These are phyloP conservation scores for Thunnus thynnus DNA, from an alignment of 2,113 vertebrate species.

Conservation along the genomic window DNA sequence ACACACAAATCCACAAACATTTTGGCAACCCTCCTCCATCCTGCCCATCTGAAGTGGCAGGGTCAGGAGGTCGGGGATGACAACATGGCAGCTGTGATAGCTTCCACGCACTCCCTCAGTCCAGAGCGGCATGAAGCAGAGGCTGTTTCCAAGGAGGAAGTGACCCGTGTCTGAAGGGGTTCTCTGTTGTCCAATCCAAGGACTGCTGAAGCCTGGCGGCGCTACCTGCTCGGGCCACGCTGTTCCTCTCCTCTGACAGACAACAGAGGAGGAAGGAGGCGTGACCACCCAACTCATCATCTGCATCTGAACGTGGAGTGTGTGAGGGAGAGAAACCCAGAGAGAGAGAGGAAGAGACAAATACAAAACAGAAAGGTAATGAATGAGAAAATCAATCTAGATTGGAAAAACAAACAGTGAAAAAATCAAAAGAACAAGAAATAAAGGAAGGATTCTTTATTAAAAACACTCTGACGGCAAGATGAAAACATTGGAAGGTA, in stretches of 20 bases:
- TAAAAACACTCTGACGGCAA: background rate
- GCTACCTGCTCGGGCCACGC: slow-evolving; percentile 62
- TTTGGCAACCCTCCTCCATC: slow-evolving; percentile 46
- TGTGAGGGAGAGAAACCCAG: slow-evolving; percentile 1
- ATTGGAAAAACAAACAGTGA: background rate
- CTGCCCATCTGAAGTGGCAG: slow-evolving; percentile 66
- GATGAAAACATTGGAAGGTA: background rate
- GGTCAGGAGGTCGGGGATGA: slow-evolving; percentile 72
- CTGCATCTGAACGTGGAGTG: slow-evolving; percentile 28
- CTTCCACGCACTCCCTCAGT: slow-evolving; percentile 48
- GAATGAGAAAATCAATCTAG: slow-evolving; percentile 7
- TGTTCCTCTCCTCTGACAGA: slow-evolving; percentile 70
- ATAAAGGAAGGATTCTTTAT: background rate
- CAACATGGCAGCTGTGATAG: slow-evolving; percentile 77
- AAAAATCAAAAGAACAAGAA: background rate
- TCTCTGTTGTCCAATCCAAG: slow-evolving; percentile 77
- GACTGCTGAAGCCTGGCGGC: slow-evolving; percentile 70
- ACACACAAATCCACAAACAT: slow-evolving; percentile 46
- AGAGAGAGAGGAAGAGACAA: background rate
- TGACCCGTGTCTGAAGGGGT: slow-evolving; percentile 83
- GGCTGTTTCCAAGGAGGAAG: slow-evolving; percentile 71
- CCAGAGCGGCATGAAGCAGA: slow-evolving; percentile 46
- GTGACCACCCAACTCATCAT: slow-evolving; percentile 46
- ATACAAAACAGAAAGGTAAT: background rate
- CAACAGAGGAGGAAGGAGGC: slow-evolving; percentile 50